Evolutionary conservation across 1,140 invertebrate genomes (phyloP).

Genomic region (Akabosia matsudoensis): DNA sequence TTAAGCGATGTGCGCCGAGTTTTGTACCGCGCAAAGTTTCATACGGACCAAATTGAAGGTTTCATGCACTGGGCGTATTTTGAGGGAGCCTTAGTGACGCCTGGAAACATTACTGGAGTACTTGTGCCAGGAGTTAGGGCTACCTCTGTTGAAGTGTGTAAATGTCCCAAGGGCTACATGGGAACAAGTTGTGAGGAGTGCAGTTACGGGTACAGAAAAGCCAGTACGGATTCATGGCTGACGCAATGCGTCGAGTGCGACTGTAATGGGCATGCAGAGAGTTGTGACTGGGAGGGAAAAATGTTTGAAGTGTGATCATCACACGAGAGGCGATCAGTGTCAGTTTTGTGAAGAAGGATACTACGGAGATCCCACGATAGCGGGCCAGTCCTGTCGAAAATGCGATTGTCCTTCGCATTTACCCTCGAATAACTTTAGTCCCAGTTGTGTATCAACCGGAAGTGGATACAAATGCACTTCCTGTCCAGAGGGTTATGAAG

Average conservation of each 20-base stretch:
- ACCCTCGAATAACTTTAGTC: slow-evolving; percentile 80
- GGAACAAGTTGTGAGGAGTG: slow-evolving; percentile 83
- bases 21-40: slow-evolving; percentile 84
- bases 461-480: slow-evolving; percentile 79
- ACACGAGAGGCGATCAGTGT: slow-evolving; percentile 71
- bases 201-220: slow-evolving; percentile 75
- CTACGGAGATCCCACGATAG: slow-evolving; percentile 81
- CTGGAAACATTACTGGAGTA: neutral
- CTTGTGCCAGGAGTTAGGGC: neutral
- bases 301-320: slow-evolving; percentile 68
- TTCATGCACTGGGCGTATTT: slow-evolving; percentile 50
- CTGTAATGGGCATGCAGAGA: slow-evolving; percentile 81
- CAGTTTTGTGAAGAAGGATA: slow-evolving; percentile 82
- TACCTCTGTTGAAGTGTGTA: slow-evolving; percentile 39
- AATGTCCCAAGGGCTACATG: slow-evolving; percentile 56
- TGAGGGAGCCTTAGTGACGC: slow-evolving; percentile 27
- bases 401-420: slow-evolving; percentile 80
- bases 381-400: slow-evolving; percentile 74
- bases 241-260: slow-evolving; percentile 77
- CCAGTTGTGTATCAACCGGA: slow-evolving; percentile 66
- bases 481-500: slow-evolving; percentile 85
- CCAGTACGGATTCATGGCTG: slow-evolving; percentile 48
- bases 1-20: slow-evolving; percentile 75
- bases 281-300: slow-evolving; percentile 75
- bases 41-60: slow-evolving; percentile 89